Evolutionary conservation across 2,888 invertebrate species (phyloP).

Genomic region (Sericinus montela): DNA sequence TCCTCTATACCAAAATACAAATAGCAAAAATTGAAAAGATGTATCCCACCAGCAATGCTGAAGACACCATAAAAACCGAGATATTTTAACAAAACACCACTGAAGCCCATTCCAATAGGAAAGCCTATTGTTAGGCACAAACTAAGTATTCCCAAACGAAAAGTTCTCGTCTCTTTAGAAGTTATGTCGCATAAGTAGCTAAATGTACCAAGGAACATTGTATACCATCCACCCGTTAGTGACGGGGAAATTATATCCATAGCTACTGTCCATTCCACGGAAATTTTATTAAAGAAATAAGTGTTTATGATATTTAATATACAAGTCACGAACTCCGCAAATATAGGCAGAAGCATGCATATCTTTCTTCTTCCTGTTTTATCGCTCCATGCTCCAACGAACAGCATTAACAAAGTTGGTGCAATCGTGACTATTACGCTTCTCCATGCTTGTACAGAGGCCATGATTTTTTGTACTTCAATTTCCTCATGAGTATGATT

Average conservation of each 20-base stretch:
- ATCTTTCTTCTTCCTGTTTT: conserved; percentile 79
- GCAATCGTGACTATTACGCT: conserved; percentile 77
- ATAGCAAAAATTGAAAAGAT: too few relatives aligned
- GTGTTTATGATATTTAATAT: conserved; percentile 76
- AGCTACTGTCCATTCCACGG: conserved; percentile 76
- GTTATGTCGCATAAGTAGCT: conserved; percentile 82
- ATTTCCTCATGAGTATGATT: conserved; percentile 83
- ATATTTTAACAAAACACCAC: conserved; percentile 73
- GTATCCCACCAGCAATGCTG: too few relatives aligned
- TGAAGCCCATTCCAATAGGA: conserved; percentile 78
- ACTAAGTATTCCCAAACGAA: conserved; percentile 81
- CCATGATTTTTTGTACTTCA: conserved; percentile 80
- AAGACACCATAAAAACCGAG: conserved; percentile 49
- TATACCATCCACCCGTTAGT: conserved; percentile 78
- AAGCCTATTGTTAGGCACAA: conserved; percentile 81
- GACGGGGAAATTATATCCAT: conserved; percentile 78
- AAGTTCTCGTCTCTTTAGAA: conserved; percentile 79
- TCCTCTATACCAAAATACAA: too few relatives aligned
- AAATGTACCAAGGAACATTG: conserved; percentile 80
- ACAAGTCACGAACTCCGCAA: conserved; percentile 75
- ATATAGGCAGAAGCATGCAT: conserved; percentile 77
- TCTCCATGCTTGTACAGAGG: conserved; percentile 78
- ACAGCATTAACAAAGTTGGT: conserved; percentile 76
- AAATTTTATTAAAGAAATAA: conserved; percentile 79
- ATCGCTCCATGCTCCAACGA: conserved; percentile 82